Percentiles rank a stretch among this genome's conserved stretches.
Conservation (phyloP, 2,888 invertebrate genomes). For the Mythimna pallens region DNA sequence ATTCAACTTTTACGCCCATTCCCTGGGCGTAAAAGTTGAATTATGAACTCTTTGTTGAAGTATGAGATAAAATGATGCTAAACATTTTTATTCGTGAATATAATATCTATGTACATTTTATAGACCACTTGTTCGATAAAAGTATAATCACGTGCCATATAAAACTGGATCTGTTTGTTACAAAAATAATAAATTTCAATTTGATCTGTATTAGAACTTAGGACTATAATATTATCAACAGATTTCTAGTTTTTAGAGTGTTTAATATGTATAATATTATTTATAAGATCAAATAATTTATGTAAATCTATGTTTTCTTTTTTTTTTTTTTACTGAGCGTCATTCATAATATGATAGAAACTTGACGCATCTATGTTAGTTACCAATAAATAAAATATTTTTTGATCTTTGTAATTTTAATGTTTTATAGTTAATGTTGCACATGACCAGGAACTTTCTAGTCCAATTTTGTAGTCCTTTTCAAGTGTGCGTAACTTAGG, state of each 20-base stretch:
- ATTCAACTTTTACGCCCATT: constrained; percentile 6
- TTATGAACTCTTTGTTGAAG: no score
- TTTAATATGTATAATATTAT: constrained; percentile 12
- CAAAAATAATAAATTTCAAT: background rate
- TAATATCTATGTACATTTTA: constrained; percentile 5
- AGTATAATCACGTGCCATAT: constrained; percentile 48
- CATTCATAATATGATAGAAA: constrained; percentile 2
- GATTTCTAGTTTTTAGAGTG: constrained; percentile 18
- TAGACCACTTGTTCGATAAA: constrained; percentile 5
- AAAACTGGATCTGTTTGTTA: background rate
- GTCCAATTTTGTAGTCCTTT: constrained; percentile 64
- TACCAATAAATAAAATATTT: constrained; percentile 42
- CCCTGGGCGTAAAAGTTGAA: no score
- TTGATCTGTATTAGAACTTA: constrained; percentile 34
- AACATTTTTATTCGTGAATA: background rate
- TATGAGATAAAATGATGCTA: background rate
- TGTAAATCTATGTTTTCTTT: constrained; percentile 1
- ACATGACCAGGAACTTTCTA: constrained; percentile 62
- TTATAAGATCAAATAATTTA: constrained; percentile 19
- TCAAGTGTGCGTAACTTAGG: constrained; percentile 56
- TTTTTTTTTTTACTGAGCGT: constrained; percentile 9
- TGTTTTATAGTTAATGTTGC: constrained; percentile 46
- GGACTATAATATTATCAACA: constrained; percentile 8
- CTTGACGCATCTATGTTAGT: constrained; percentile 9
- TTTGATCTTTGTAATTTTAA: constrained; percentile 43